phyloP scores from a whole-genome alignment of 2,888 invertebrate species.

The Sminthurides aquaticus region DNA sequence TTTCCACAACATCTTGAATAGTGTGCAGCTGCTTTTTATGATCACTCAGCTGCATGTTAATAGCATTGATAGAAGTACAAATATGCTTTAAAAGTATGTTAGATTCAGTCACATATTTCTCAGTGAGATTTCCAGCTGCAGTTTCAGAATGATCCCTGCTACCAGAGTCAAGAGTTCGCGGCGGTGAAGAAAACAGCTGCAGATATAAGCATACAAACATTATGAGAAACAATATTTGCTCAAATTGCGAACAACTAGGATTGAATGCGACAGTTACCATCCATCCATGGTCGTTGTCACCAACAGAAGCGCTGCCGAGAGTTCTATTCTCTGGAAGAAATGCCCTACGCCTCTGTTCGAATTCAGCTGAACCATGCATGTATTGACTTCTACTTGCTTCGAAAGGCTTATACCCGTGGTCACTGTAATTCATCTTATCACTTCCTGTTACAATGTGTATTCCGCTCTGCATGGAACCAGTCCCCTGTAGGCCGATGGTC shows the following conservation, averaged over 20 bases:
- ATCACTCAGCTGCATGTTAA: constrained; percentile 2
- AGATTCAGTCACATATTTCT: constrained; percentile 16
- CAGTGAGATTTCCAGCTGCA: neutral
- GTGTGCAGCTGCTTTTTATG: constrained; percentile 18
- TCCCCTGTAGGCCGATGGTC: no score
- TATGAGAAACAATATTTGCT: no score
- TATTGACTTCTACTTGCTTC: neutral
- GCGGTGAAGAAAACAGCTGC: neutral
- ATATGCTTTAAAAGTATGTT: constrained; percentile 16
- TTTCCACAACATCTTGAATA: constrained; percentile 13
- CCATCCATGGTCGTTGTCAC: neutral
- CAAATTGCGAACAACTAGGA: no score
- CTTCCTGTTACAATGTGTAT: no score
- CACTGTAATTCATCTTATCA: neutral
- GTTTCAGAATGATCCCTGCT: neutral
- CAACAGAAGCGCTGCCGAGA: neutral
- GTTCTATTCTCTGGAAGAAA: neutral
- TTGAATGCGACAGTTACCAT: no score
- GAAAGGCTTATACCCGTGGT: neutral
- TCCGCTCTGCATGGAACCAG: no score
- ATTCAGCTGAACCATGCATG: neutral
- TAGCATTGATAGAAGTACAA: constrained; percentile 10
- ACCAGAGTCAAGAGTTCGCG: neutral
- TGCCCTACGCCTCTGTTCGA: neutral
- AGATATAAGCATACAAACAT: no score